Base-by-base conservation (phyloP, 2,797 vertebrate species). In the Tolypeutes matacus region DNA sequence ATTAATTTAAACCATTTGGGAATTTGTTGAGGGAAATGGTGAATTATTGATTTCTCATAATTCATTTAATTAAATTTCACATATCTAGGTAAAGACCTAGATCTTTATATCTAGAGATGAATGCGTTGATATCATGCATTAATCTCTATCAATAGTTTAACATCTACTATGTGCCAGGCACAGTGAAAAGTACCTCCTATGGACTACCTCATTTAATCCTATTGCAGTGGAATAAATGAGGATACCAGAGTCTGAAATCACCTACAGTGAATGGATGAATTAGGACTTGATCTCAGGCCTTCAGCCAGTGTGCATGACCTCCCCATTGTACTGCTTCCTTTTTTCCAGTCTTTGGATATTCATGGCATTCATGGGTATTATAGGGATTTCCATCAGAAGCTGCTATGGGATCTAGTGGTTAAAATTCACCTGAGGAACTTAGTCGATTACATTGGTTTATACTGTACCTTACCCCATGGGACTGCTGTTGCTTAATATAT, bases 51-150 rank as follows among this genome's bases (percentile, higher is more conserved):
- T 91, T 93, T 67, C 36, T 31, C 73, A 13, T n/a, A 39, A 31
- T 90, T 91, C 9, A 67, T 80, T 72, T 82, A 75, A 67, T 94
- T 58, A 80, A 75, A 62, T 89, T 95, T 76, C 73, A 14, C 62
- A n/a, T 86, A 64, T 25, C 0, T 58, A 89, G 7, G 18, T 70
- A 85, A 23, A 87, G n/a, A 67, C 27, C 56, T 5, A 80, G 70
- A 80, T 25, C 36, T 85, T 31, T 58, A 1, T 58, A 9, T 34
- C 5, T 88, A 34, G 60, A 92, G 13, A 64, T 53, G 73, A 78
- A 31, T 46, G 21, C 12, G 39, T 12, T 39, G 27, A 34, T 23
- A 25, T 69, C 49, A 17, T 25, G 7, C 14, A 9, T 89, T 46
- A 46, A 4, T 73, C 11, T 64, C 42, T 73, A 14, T 58, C 67